These are phyloP conservation scores for Enteromius trimaculatus DNA, from an alignment of 2,797 vertebrate species.

Conservation along the genomic window DNA sequence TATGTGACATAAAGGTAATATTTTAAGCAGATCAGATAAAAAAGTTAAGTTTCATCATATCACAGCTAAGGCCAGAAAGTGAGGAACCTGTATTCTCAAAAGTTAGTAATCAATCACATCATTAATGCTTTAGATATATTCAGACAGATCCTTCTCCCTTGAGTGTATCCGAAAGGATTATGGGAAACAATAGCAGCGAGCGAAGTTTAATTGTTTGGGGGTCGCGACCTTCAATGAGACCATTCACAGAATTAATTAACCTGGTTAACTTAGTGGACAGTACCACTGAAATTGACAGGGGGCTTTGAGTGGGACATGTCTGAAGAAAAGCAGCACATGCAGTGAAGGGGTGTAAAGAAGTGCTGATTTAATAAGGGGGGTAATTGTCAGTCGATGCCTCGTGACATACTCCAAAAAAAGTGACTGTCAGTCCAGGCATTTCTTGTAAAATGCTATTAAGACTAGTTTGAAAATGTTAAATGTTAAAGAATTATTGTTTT, in stretches of 20 bases:
- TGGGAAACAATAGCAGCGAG: background rate
- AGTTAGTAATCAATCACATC: constrained; percentile 30
- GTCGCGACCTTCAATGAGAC: constrained; percentile 8
- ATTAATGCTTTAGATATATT: background rate
- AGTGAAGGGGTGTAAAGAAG: constrained; percentile 16
- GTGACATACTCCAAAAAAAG: constrained; percentile 13
- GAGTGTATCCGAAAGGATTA: constrained; percentile 8
- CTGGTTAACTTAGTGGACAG: constrained; percentile 2
- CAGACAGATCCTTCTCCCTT: background rate
- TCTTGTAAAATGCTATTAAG: background rate
- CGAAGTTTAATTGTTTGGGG: constrained; percentile 1
- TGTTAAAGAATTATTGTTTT: constrained; percentile 1
- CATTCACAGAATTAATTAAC: constrained; percentile 23
- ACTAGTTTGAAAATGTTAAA: background rate
- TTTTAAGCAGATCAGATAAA: background rate
- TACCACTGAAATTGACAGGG: background rate
- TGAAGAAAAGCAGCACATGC: constrained; percentile 23
- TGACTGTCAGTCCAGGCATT: background rate
- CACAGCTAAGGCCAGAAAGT: background rate
- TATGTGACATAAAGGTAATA: background rate
- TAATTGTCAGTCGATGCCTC: constrained; percentile 41
- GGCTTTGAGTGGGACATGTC: constrained; percentile 39
- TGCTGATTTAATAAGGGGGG: constrained; percentile 46
- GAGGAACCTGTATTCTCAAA: constrained; percentile 8
- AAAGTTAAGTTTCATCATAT: background rate